These are phyloP conservation scores for Lydus trimaculatus DNA, from an alignment of 2,888 invertebrate genomes.

Conservation along the genomic window DNA sequence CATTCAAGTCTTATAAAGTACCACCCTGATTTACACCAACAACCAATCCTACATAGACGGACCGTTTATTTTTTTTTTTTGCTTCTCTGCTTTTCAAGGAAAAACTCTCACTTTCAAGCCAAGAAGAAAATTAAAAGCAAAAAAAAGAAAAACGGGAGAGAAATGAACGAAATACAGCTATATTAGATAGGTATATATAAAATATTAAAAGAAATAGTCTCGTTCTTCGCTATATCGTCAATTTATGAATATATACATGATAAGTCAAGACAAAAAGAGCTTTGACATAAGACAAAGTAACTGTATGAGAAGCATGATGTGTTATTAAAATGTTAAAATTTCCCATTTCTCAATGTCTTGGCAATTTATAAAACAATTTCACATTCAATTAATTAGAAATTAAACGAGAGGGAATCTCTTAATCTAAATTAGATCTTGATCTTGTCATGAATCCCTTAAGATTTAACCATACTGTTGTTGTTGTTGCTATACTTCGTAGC, in stretches of 20 bases:
- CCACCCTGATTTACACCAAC: slow-evolving; percentile 4
- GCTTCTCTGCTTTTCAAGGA: too few relatives aligned
- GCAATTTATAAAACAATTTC: not conserved
- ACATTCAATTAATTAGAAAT: slow-evolving; percentile 9
- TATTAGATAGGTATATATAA: not conserved
- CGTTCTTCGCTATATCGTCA: too few relatives aligned
- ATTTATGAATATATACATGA: too few relatives aligned
- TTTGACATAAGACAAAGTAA: too few relatives aligned
- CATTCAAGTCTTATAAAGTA: not conserved
- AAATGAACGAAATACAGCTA: not conserved
- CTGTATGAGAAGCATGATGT: too few relatives aligned
- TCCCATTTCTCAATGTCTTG: too few relatives aligned
- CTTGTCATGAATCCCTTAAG: not conserved
- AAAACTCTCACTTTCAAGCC: not conserved
- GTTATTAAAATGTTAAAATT: too few relatives aligned
- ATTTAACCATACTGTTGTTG: not conserved
- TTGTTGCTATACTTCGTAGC: not conserved
- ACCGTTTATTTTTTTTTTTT: not conserved
- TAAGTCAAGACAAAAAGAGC: too few relatives aligned
- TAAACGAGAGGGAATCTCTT: slow-evolving; percentile 1
- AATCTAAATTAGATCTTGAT: slow-evolving; percentile 9
- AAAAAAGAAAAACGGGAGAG: not conserved
- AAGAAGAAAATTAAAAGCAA: not conserved
- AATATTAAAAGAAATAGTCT: too few relatives aligned
- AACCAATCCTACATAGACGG: not conserved